A percentile compares a stretch with the other conserved stretches of the same genome.
These are phyloP conservation scores for Paramuricea clavata DNA, from an alignment of 92 coral and sea anemone species.

Conservation along the genomic window DNA sequence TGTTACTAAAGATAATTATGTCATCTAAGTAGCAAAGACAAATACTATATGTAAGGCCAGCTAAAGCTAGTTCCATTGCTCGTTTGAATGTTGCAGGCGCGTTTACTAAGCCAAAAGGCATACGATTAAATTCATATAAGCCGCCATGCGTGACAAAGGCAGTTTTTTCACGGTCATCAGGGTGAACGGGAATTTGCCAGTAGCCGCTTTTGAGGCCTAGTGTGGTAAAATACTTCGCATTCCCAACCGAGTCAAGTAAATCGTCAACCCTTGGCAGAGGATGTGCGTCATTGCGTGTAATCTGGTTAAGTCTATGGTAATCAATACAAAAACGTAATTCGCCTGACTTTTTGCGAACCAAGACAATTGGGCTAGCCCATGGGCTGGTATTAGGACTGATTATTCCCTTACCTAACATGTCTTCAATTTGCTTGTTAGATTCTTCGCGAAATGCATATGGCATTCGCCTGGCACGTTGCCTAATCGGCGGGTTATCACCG, in stretches of 20 bases:
- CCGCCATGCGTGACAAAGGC: slow-evolving; percentile 22
- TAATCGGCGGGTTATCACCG: slow-evolving; percentile 39
- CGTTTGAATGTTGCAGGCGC: slow-evolving; percentile 39
- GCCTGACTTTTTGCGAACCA: slow-evolving; percentile 48
- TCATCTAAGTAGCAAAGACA: slow-evolving; percentile 42
- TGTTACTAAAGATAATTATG: slow-evolving; percentile 39
- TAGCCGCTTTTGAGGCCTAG: slow-evolving; percentile 35
- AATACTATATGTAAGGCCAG: slow-evolving; percentile 9
- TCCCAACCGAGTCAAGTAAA: slow-evolving; percentile 22
- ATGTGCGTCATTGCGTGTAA: slow-evolving; percentile 38
- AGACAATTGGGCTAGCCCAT: slow-evolving; percentile 29
- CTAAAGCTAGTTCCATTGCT: slow-evolving; percentile 12
- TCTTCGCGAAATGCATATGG: slow-evolving; percentile 41
- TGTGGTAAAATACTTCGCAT: slow-evolving; percentile 34
- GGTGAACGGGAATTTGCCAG: slow-evolving; percentile 18
- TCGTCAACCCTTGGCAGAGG: slow-evolving; percentile 41
- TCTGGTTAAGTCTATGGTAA: slow-evolving; percentile 28
- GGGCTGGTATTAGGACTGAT: slow-evolving; percentile 39
- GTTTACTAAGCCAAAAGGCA: slow-evolving; percentile 43
- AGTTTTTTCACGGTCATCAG: slow-evolving; percentile 35
- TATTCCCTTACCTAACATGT: slow-evolving; percentile 22
- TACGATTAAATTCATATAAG: slow-evolving; percentile 32
- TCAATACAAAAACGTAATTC: slow-evolving; percentile 50
- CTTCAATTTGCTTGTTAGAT: neutral
- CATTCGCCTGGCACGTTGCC: slow-evolving; percentile 33